phyloP scores from a whole-genome alignment of 2,888 invertebrate genomes.

The Hypselothyrea guttata region DNA sequence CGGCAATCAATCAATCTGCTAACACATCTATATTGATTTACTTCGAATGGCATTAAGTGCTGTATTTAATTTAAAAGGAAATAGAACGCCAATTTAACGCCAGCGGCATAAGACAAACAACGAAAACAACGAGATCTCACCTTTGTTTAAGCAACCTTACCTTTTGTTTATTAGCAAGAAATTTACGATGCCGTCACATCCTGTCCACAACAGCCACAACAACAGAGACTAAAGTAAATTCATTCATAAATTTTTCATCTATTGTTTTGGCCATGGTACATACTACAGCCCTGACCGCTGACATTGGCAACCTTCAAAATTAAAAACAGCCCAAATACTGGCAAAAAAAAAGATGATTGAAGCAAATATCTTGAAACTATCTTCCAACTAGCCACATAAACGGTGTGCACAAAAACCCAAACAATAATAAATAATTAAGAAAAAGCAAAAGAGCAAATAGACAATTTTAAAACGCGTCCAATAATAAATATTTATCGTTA shows the following conservation, averaged over 20 bases:
- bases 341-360: conserved; percentile 9
- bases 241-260: conserved; percentile 34
- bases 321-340: background rate
- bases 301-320: conserved; percentile 60
- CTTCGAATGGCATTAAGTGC: conserved; percentile 2
- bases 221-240: conserved; percentile 19
- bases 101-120: conserved; percentile 7
- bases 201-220: conserved; percentile 40
- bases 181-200: conserved; percentile 70
- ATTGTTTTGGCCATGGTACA: conserved; percentile 28
- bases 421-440: conserved; percentile 57
- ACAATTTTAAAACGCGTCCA: conserved; percentile 39
- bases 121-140: conserved; percentile 47
- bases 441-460: conserved; percentile 15
- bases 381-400: conserved; percentile 13
- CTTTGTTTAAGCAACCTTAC: conserved; percentile 26
- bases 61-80: conserved; percentile 20
- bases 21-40: conserved; percentile 38
- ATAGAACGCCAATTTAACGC: background rate
- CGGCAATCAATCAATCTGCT: conserved; percentile 48
- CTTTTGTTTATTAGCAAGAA: conserved; percentile 57
- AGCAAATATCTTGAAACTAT: background rate
- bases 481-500: conserved; percentile 66
- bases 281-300: conserved; percentile 54
- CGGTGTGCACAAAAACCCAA: conserved; percentile 27